Evolutionary conservation across 2,888 invertebrate species (phyloP).

Genomic region (Nebria brevicollis): DNA sequence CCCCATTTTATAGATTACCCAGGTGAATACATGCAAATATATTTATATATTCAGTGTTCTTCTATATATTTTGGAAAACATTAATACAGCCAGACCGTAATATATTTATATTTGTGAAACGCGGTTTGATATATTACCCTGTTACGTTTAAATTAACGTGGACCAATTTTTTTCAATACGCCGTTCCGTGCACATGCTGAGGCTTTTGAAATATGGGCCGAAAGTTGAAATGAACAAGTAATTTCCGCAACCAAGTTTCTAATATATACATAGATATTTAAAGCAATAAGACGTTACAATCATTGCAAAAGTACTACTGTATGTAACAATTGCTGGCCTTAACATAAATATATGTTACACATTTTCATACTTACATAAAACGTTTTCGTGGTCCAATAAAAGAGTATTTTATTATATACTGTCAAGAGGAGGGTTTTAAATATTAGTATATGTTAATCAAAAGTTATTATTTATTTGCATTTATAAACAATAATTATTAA

Average conservation of each 20-base stretch:
- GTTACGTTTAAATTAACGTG: constrained; percentile 1
- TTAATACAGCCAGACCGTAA: background rate
- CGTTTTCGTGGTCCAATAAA: too few relatives aligned
- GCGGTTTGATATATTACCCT: constrained; percentile 1
- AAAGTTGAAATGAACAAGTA: background rate
- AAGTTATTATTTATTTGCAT: too few relatives aligned
- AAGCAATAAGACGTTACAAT: background rate
- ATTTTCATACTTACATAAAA: too few relatives aligned
- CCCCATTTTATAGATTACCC: background rate
- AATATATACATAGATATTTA: background rate
- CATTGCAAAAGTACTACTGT: too few relatives aligned
- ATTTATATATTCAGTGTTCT: background rate
- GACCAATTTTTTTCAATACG: background rate
- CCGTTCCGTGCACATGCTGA: background rate
- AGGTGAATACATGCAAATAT: background rate
- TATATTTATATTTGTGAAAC: constrained; percentile 1
- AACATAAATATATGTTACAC: too few relatives aligned
- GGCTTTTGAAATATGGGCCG: background rate
- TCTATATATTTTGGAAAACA: background rate
- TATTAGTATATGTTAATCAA: too few relatives aligned
- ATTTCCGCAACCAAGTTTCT: background rate
- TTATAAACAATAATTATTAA: too few relatives aligned
- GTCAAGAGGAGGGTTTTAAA: too few relatives aligned
- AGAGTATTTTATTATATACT: too few relatives aligned
- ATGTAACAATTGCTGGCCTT: background rate